Evolutionary conservation across 2,113 vertebrate genomes (phyloP), one percentile per base, ranked within the genome.

Genomic region (Stegastes partitus): DNA sequence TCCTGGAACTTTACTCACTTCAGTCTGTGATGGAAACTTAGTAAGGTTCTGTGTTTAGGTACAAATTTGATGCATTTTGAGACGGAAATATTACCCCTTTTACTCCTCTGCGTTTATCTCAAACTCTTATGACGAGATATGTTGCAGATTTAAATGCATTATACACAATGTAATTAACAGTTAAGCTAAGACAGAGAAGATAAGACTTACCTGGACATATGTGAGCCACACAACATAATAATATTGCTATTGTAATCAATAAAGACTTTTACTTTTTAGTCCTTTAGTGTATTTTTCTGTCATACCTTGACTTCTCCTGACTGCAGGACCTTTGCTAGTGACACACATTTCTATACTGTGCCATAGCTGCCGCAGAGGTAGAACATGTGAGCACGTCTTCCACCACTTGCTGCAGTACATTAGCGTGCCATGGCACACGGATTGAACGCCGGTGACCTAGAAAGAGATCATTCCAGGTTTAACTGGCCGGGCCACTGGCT

Each of bases 381-480:
- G 23, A 64, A 44, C 53, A 69, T 11, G 14, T 10, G 22, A 61
- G 14, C 34, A 26, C 65, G 34, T 61, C 23, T 26, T 77, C 47
- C n/a, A 45, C 65, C 50, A 14, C 44, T 68, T 58, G 10, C 57
- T 59, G 65, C 49, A 42, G 51, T 37, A n/a, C 72, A 59, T 68
- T 70, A 50, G 21, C 80, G 31, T 11, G 54, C 31, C 11, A 15
- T 56, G 69, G 39, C 64, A 61, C 79, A 65, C 4, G 59, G 74
- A 70, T 74, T 76, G 78, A 81, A 67, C 58, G 54, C 51, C 23
- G 34, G 22, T 89, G 88, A 87, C 85, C 83, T 86, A 88, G 81
- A 90, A 89, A 90, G 68, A 72, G 26, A 73, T 82, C 28, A 68
- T 62, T 82, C 62, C 67, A 83, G 82, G 81, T 79, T 86, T 85